phyloP scores from a whole-genome alignment of 2,888 invertebrate species.

The Xanthia icteritia region DNA sequence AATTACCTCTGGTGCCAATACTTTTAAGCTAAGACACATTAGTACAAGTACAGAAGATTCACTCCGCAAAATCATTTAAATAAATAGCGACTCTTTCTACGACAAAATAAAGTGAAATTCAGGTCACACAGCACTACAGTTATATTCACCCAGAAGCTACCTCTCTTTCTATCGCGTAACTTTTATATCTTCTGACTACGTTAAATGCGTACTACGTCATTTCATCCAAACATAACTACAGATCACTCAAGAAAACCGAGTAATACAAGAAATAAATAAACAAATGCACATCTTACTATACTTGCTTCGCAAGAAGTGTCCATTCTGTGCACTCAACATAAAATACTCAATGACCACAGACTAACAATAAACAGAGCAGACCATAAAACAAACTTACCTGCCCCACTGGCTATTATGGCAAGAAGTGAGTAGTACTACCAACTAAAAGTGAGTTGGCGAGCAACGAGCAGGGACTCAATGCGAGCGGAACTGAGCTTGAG shows the following conservation, averaged over 20 bases:
- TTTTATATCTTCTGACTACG: too few species aligned
- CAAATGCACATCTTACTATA: not conserved
- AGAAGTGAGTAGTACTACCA: not conserved
- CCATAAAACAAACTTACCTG: too few species aligned
- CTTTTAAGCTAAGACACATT: not conserved
- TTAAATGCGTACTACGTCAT: not conserved
- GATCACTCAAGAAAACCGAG: not conserved
- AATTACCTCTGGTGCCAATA: not conserved
- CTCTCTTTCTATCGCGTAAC: too few species aligned
- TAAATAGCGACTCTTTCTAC: too few species aligned
- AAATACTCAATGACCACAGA: slow-evolving; percentile 34
- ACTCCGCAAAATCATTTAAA: too few species aligned
- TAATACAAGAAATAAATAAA: not conserved
- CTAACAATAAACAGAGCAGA: slow-evolving; percentile 4
- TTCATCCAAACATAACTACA: not conserved
- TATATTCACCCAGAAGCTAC: too few species aligned
- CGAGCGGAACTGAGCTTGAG: not conserved
- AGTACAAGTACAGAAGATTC: too few species aligned
- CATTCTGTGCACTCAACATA: not conserved
- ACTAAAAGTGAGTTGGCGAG: not conserved
- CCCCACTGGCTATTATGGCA: not conserved
- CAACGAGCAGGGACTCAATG: not conserved
- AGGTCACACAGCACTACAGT: too few species aligned
- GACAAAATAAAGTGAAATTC: too few species aligned
- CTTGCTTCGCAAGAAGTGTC: not conserved